A percentile compares a stretch with the other conserved stretches of the same genome.
Conservation (phyloP, 2,888 invertebrate species). For the Trisateles emortualis region DNA sequence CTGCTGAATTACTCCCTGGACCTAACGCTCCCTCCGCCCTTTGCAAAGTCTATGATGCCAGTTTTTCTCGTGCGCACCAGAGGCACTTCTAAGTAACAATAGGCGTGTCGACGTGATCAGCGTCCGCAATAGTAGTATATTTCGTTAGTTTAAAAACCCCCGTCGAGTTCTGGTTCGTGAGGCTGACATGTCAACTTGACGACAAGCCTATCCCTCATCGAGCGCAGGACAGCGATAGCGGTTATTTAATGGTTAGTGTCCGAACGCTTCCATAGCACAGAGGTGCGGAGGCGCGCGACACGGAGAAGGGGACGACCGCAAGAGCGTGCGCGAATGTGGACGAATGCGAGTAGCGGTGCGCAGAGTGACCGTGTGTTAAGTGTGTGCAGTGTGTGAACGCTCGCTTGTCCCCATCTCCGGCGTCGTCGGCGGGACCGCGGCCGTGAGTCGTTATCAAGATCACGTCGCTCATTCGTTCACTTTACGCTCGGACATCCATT, state of each 20-base stretch:
- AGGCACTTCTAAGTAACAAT: slow-evolving; percentile 80
- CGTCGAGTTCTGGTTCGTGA: slow-evolving; percentile 75
- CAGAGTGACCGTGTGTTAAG: slow-evolving; percentile 61
- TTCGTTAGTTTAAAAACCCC: slow-evolving; percentile 79
- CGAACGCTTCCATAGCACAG: slow-evolving; percentile 69
- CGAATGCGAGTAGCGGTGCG: slow-evolving; percentile 69
- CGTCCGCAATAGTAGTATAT: slow-evolving; percentile 85
- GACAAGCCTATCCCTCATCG: slow-evolving; percentile 58
- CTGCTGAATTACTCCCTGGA: slow-evolving; percentile 89
- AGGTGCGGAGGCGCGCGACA: slow-evolving; percentile 68
- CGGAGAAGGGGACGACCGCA: slow-evolving; percentile 83
- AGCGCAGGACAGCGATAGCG: slow-evolving; percentile 79
- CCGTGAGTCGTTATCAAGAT: slow-evolving; percentile 83
- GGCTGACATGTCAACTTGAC: slow-evolving; percentile 58
- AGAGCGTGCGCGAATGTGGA: slow-evolving; percentile 79
- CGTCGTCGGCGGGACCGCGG: slow-evolving; percentile 78
- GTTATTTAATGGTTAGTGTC: slow-evolving; percentile 76
- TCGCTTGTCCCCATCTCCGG: slow-evolving; percentile 85
- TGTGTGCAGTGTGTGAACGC: slow-evolving; percentile 65
- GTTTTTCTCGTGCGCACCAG: slow-evolving; percentile 92
- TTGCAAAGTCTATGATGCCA: slow-evolving; percentile 95
- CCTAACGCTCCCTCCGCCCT: slow-evolving; percentile 87
- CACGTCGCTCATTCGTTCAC: slow-evolving; percentile 84
- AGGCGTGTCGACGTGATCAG: slow-evolving; percentile 76
- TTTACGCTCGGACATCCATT: slow-evolving; percentile 78